Evolutionary conservation across 2,113 vertebrate genomes (phyloP), one percentile per base, ranked within the genome.

Genomic region (Mohoua ochrocephala): DNA sequence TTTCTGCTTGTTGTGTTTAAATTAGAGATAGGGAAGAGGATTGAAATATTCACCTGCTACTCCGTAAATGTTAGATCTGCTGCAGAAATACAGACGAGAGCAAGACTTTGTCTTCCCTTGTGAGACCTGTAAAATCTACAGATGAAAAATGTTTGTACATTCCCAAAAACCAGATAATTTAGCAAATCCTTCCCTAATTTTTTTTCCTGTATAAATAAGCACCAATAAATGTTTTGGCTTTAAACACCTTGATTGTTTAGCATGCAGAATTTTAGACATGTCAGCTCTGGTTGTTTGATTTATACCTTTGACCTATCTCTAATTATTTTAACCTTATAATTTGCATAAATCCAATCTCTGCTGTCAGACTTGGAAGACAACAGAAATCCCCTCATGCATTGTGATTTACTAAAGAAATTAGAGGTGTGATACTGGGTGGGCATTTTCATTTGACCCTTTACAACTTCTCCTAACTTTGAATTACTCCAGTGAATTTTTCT

Each of bases 241-340:
- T 79, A 71, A 96, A 77, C 67, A 91, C 65, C 61, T 84, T 76
- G 87, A 76, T 80, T 92, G 61, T 97, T 92, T 87, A 82, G 85
- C 81, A 95, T 85, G 75, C 87, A 82, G 87, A 84, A 96, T 95
- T 97, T 97, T 92, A 88, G 87, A 91, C 93, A 57, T 94, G 95
- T 93, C 95, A 91, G 79, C 93, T 90, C 74, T 50, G 75, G 87
- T 83, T 95, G 86, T 94, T 96, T 97, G 91, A 96, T 96, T 97
- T 97, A 97, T 95, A 97, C 94, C 78, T 97, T 96, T 93, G 89
- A 96, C 96, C 96, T 97, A 95, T 95, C 82, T 96, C 75, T 97
- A 97, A 97, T 97, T 97, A 97, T 97, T 97, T 97, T 97, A 97
- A 97, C 94, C 89, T 97, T 95, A 95, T 63, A 80, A 97, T 97